Conservation (phyloP, 1,140 invertebrate genomes). For the Paraescarpia echinospica region DNA sequence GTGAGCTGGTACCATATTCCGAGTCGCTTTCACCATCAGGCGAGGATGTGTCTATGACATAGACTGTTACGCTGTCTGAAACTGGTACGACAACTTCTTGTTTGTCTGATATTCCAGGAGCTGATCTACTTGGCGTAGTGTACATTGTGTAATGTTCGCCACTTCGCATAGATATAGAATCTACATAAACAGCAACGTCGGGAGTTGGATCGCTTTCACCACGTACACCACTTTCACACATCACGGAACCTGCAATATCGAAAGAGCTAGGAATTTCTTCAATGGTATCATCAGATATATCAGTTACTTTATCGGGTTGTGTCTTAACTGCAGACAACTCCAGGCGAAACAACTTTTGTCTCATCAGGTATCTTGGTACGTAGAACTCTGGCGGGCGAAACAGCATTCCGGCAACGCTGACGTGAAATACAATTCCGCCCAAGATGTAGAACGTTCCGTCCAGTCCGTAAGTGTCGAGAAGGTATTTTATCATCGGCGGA, state of each 20-base stretch:
- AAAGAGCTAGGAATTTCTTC: neutral
- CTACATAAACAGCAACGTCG: neutral
- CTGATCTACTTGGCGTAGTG: neutral
- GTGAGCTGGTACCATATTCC: neutral
- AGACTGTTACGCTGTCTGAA: neutral
- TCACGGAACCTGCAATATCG: neutral
- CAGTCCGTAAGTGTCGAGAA: conserved; percentile 49
- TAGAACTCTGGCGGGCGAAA: conserved; percentile 69
- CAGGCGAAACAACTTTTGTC: neutral
- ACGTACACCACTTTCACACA: neutral
- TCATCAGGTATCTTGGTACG: neutral
- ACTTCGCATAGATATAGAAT: neutral
- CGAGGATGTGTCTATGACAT: neutral
- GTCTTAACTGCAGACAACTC: neutral
- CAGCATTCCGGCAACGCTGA: conserved; percentile 74
- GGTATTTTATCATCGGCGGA: conserved; percentile 69
- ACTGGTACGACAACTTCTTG: neutral
- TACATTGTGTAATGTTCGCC: neutral
- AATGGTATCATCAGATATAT: neutral
- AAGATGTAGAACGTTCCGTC: conserved; percentile 74
- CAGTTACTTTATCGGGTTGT: neutral
- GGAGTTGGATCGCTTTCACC: neutral
- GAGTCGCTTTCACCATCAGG: neutral
- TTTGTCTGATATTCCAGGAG: neutral
- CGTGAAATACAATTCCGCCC: conserved; percentile 75